Base-by-base conservation (phyloP, 2,113 vertebrate species). In the Xiphophorus maculatus region DNA sequence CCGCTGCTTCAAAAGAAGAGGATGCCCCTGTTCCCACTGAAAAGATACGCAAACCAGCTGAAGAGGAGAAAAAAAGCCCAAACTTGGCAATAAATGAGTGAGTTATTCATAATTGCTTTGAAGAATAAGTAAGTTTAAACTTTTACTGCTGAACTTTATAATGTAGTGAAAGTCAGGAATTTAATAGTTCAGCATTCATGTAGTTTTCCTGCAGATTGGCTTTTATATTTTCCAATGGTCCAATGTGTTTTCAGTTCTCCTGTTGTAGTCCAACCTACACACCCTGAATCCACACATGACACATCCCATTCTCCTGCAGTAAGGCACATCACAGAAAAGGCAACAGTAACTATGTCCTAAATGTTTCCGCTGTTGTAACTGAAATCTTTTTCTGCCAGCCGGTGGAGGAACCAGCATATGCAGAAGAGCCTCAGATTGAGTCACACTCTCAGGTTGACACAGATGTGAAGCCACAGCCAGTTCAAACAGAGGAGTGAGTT, bases 401-500 rank as follows among this genome's bases (percentile, higher is more conserved):
- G 71, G 66, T 77, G 62, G 33, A 86, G 9, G 79, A 88, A 42
- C 73, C 74, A 67, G 27, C 30, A 15, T 48, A 69, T 42, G 25
- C 44, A 62, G 76, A 75, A 14, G 66, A 73, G 44, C 72, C 51
- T 0, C 30, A 1, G 30, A 29, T 69, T 33, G 44, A 66, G 19
- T 63, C 75, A 19, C 73, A 83, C 29, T 27, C 6, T 58, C 29
- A 37, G 32, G 30, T n/a, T 22, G 44, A 35, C 71, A 61, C 14
- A 69, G 73, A 75, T 33, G 35, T 70, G 66, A 64, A 86, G 48
- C 74, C 74, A 3, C 65, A 69, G 63, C 28, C 67, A 69, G 63
- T 5, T 32, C 62, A 69, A n/a, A 83, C 76, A 37, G 48, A 79
- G 15, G 65, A 73, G 92, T 92, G 78, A 88, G 89, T 63, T 67